Conservation (phyloP, 2,888 invertebrate genomes). For the Ceraclea dissimilis region DNA sequence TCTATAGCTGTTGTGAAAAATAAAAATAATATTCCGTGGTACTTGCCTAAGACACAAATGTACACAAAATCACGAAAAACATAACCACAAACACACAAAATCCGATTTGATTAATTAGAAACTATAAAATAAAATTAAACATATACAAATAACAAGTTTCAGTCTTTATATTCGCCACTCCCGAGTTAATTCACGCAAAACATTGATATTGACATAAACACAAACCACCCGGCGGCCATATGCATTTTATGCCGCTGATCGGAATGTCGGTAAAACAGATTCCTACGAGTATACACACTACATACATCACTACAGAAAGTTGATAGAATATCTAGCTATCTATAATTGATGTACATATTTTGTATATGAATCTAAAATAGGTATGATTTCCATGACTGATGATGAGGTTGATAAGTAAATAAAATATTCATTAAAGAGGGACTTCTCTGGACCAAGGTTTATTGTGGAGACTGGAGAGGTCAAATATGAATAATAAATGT, state of each 20-base stretch:
- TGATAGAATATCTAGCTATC: no score
- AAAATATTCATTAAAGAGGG: no score
- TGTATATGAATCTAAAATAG: no score
- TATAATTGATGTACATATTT: no score
- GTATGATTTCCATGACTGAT: no score
- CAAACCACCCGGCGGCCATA: conserved; percentile 23
- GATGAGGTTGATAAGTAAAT: no score
- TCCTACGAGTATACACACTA: background rate
- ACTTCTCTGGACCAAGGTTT: no score
- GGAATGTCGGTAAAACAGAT: conserved; percentile 18
- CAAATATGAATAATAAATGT: no score
- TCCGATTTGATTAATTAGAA: background rate
- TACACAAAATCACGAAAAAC: conserved; percentile 16
- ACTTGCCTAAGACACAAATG: conserved; percentile 20
- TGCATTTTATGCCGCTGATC: conserved; percentile 20
- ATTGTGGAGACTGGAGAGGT: no score
- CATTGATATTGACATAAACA: conserved; percentile 24
- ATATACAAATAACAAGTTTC: conserved; percentile 3
- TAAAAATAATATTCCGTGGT: background rate
- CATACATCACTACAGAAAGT: background rate
- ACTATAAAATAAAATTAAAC: background rate
- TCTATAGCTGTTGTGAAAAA: background rate
- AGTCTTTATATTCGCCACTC: conserved; percentile 13
- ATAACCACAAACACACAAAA: conserved; percentile 6
- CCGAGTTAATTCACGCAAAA: conserved; percentile 12